Conservation (phyloP, 2,113 vertebrate genomes). For the Henicopernis longicauda region DNA sequence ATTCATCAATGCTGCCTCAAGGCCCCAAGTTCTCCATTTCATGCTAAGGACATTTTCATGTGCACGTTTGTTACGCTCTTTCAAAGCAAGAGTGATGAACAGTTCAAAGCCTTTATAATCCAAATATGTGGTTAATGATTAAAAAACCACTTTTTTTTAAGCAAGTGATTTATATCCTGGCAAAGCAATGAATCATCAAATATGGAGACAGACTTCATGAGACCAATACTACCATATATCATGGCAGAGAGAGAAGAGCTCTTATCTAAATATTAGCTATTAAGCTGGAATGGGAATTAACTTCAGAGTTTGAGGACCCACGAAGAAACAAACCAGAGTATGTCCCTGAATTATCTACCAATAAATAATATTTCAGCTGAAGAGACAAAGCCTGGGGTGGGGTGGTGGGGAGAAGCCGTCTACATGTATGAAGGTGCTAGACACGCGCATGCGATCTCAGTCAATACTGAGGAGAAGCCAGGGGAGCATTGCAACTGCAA, state of each 20-base stretch:
- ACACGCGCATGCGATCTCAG: fast-evolving
- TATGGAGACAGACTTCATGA: background rate
- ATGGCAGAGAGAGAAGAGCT: background rate
- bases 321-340: background rate
- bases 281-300: background rate
- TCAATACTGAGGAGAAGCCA: background rate
- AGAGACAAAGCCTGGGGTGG: background rate
- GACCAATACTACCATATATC: background rate
- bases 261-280: background rate
- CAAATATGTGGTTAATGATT: background rate
- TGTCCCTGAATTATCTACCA: background rate
- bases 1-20: background rate
- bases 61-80: fast-evolving
- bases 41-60: background rate
- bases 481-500: background rate
- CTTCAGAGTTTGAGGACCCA: background rate
- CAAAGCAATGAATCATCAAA: background rate
- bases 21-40: background rate
- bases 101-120: background rate
- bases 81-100: background rate
- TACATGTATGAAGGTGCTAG: background rate
- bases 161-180: background rate
- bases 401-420: too few relatives aligned
- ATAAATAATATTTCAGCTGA: background rate
- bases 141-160: background rate